Base-by-base conservation (phyloP, 2,797 vertebrate species). In the Morelia viridis region DNA sequence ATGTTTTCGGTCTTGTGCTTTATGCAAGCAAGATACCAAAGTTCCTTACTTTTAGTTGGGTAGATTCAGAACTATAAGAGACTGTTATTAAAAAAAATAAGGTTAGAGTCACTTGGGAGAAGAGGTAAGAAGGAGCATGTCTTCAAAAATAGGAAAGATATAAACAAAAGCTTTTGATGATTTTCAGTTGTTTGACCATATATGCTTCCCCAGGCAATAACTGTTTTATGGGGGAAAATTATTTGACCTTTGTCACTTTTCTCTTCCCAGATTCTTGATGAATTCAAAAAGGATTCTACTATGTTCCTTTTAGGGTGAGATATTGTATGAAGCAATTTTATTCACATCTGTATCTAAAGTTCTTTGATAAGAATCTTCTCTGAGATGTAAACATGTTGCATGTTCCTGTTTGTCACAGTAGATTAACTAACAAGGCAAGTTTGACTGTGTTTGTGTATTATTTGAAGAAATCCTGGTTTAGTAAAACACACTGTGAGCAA, bases 281-380 rank as follows among this genome's bases (percentile, higher is more conserved):
- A 99, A 96, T 99, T 99, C 97, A 99, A 98, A 96, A 99, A 97
- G 93, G 99, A 99, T 95, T 98, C 98, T 0, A 99, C 99, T 85
- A 97, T 98, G 93, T 99, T 99, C 95, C 98, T 99, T 96, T 97
- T 99, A 97, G 99, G 99, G 99, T 99, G 96, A 99, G 98, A 97
- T 50, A 85, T 26, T 85, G 93, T 0, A 19, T 84, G 94, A 93
- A 64, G 11, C 57, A 91, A 62, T 53, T 93, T 61, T 80, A 3
- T 62, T 41, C 1, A 3, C 65, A 13, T 60, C 41, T 56, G 12
- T 62, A 61, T 24, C 2, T 41, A 26, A 61, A 87, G 58, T 12
- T 7, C 22, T 76, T 41, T 4, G 71, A 80, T 80, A 35, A 10
- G 7, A 76, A 41, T 80, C 17, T 56, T 61, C 17, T 5, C 24